Conservation (phyloP, 2,888 invertebrate genomes). For the Odontocerum albicorne region DNA sequence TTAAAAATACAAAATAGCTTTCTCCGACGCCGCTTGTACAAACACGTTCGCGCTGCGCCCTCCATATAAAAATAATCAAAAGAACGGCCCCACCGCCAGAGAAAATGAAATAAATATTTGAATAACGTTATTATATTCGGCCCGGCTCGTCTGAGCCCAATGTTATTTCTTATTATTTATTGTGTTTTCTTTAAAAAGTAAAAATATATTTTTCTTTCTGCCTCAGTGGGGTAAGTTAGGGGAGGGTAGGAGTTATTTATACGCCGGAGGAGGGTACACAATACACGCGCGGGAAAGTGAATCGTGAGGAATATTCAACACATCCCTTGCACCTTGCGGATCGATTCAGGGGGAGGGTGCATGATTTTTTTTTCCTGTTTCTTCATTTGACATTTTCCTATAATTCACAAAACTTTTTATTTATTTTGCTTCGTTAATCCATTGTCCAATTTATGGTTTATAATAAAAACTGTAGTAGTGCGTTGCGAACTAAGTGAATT, state of each 20-base stretch:
- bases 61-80: conserved; percentile 36
- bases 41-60: conserved; percentile 27
- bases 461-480: too few relatives aligned
- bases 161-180: conserved; percentile 38
- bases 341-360: too few relatives aligned
- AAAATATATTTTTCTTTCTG: conserved; percentile 31
- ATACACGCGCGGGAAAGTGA: neutral
- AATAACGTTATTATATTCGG: conserved; percentile 37
- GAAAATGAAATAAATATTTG: conserved; percentile 37
- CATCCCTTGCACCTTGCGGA: too few relatives aligned
- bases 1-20: conserved; percentile 37
- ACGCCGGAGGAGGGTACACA: conserved; percentile 2
- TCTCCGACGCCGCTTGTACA: conserved; percentile 24
- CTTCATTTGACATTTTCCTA: too few relatives aligned
- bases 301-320: too few relatives aligned
- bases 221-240: conserved; percentile 13
- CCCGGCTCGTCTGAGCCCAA: conserved; percentile 32
- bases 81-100: conserved; percentile 29
- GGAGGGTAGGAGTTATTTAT: conserved; percentile 22
- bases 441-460: too few relatives aligned
- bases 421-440: too few relatives aligned
- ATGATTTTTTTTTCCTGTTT: too few relatives aligned
- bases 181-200: conserved; percentile 37
- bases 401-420: too few relatives aligned
- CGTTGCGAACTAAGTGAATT: too few relatives aligned